Conservation (phyloP, 2,797 vertebrate genomes). For the Scomberomorus guttatus region DNA sequence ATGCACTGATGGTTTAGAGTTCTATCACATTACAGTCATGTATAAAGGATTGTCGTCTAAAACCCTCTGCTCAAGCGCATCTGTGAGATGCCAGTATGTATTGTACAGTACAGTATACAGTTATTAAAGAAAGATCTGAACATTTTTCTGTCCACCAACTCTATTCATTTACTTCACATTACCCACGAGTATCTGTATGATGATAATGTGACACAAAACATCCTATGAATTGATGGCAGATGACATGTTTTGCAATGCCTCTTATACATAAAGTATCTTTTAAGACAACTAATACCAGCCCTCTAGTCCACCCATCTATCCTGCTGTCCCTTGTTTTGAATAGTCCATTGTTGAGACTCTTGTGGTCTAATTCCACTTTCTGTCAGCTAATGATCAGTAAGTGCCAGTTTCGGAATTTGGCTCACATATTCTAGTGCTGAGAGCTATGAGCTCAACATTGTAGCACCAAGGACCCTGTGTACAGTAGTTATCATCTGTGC, state of each 20-base stretch:
- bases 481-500: background rate
- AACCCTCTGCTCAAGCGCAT: conserved; percentile 10
- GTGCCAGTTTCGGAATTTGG: conserved; percentile 27
- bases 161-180: conserved; percentile 11
- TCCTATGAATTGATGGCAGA: conserved; percentile 6
- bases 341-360: conserved; percentile 23
- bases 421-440: conserved; percentile 15
- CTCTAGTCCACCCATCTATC: conserved; percentile 11
- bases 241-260: conserved; percentile 20
- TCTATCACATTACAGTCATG: conserved; percentile 61
- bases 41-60: conserved; percentile 54
- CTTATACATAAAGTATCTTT: background rate
- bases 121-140: conserved; percentile 29
- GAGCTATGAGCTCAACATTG: conserved; percentile 3
- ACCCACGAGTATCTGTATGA: background rate
- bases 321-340: conserved; percentile 34
- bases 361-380: conserved; percentile 15
- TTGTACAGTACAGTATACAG: conserved; percentile 17
- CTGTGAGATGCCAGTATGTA: conserved; percentile 36
- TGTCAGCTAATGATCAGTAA: conserved; percentile 35
- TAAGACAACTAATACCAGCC: background rate
- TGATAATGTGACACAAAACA: conserved; percentile 21
- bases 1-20: conserved; percentile 68
- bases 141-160: background rate
- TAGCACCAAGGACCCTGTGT: background rate